These are phyloP conservation scores for Orthosia gracilis DNA, from an alignment of 2,888 invertebrate species.

Conservation along the genomic window DNA sequence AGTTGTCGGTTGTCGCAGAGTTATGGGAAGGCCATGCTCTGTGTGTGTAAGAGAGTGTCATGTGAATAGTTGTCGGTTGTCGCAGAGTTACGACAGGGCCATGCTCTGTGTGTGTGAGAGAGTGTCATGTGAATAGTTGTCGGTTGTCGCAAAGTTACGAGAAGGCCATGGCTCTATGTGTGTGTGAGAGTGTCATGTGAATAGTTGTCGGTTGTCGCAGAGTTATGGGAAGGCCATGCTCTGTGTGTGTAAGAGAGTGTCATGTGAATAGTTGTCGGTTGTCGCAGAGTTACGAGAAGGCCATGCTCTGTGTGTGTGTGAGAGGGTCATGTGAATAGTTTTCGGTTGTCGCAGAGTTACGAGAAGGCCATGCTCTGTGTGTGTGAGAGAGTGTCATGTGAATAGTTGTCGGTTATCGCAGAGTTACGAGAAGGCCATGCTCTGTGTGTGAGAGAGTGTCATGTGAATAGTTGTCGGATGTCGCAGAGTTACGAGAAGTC, in stretches of 20 bases:
- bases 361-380: not conserved
- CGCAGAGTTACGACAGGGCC: conserved; percentile 10
- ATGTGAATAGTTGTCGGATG: not conserved
- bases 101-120: conserved; percentile 13
- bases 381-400: not conserved
- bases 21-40: conserved; percentile 3
- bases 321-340: not conserved
- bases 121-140: conserved; percentile 1
- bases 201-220: not conserved
- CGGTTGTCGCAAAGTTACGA: conserved; percentile 18
- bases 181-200: not conserved
- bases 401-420: not conserved
- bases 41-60: conserved; percentile 6
- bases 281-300: not conserved
- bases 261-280: not conserved
- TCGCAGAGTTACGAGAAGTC: not conserved
- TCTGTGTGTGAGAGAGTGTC: not conserved
- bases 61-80: conserved; percentile 3
- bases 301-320: not conserved
- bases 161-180: not conserved
- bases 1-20: conserved; percentile 8
- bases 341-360: not conserved
- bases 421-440: not conserved
- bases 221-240: not conserved
- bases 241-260: not conserved